Evolutionary conservation across 1,140 invertebrate genomes (phyloP).

Genomic region (Ostrea edulis): DNA sequence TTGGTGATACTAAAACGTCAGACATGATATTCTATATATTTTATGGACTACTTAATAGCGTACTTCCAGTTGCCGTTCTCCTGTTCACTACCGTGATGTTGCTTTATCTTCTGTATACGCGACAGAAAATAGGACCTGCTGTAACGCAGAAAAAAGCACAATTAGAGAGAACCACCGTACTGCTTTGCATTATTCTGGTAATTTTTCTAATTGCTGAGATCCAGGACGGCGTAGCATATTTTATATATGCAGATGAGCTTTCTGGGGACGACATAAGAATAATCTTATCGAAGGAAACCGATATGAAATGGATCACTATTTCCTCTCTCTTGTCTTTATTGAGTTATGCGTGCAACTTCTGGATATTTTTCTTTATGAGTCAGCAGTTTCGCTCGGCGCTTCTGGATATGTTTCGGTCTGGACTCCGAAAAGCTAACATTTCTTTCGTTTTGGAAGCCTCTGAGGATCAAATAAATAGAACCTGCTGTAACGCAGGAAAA

Average conservation of each 20-base stretch:
- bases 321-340: conserved; percentile 38
- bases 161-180: conserved; percentile 27
- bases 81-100: conserved; percentile 46
- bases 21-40: conserved; percentile 42
- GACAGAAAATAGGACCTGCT: neutral
- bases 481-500: neutral
- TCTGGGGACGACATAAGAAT: neutral
- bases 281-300: conserved; percentile 46
- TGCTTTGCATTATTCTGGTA: conserved; percentile 44
- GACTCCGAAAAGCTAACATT: neutral
- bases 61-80: conserved; percentile 44
- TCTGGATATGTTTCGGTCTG: neutral
- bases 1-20: conserved; percentile 19
- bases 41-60: conserved; percentile 15
- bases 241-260: conserved; percentile 53
- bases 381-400: conserved; percentile 50
- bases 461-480: neutral
- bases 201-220: conserved; percentile 51
- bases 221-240: conserved; percentile 53
- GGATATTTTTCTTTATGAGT: conserved; percentile 58
- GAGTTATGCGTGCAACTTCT: conserved; percentile 53
- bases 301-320: conserved; percentile 48
- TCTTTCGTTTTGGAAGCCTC: neutral
- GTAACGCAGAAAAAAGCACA: neutral
- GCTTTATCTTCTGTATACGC: neutral